A percentile compares a stretch with the other conserved stretches of the same genome.
These are phyloP conservation scores for Bombus waltoni DNA, from an alignment of 1,140 invertebrate species.

Conservation along the genomic window DNA sequence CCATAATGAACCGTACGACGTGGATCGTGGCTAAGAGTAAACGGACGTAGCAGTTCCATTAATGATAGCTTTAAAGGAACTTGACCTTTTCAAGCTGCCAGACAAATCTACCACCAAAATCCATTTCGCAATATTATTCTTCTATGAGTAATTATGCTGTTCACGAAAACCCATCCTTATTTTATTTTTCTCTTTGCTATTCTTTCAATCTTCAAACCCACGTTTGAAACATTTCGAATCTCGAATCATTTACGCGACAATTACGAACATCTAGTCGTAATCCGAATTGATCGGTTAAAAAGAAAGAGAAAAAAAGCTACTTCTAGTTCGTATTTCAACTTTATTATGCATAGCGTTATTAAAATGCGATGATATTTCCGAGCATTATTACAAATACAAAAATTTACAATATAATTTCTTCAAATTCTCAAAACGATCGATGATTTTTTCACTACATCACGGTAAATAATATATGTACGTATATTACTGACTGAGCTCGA, in stretches of 20 bases:
- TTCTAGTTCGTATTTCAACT: neutral
- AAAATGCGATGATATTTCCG: neutral
- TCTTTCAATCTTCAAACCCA: neutral
- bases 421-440: neutral
- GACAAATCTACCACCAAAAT: constrained; percentile 15
- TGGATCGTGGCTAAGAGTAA: constrained; percentile 46
- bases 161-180: neutral
- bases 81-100: constrained; percentile 16
- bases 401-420: neutral
- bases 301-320: neutral
- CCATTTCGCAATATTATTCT: neutral
- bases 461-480: neutral
- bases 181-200: neutral
- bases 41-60: constrained; percentile 40
- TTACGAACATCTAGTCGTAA: neutral
- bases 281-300: neutral
- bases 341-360: neutral
- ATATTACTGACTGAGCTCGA: neutral
- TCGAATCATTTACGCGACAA: neutral
- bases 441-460: neutral
- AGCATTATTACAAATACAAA: too few relatives aligned
- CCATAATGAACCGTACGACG: constrained; percentile 48
- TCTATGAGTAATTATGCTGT: neutral
- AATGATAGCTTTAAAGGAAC: constrained; percentile 22
- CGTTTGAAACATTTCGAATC: neutral